Conservation (phyloP, 2,797 vertebrate genomes). For the Melanotaenia boesemani region DNA sequence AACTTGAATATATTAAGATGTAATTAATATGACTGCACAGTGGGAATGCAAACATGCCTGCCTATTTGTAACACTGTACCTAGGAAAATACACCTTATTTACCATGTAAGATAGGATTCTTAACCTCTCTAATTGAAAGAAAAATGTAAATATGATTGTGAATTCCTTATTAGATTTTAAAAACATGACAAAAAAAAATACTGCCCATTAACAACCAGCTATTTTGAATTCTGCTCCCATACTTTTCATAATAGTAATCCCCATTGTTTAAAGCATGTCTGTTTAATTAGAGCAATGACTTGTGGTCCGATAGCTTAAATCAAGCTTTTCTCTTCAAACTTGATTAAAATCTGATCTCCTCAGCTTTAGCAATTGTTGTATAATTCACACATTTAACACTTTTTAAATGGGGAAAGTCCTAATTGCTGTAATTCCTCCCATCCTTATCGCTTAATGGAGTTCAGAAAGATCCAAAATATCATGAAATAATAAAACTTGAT, state of each 20-base stretch:
- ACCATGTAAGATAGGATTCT: slow-evolving; percentile 55
- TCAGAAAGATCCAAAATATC: slow-evolving; percentile 26
- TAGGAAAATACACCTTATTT: slow-evolving; percentile 26
- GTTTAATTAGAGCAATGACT: slow-evolving; percentile 1
- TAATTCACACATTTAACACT: slow-evolving; percentile 30
- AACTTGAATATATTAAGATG: slow-evolving; percentile 54
- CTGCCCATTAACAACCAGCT: not conserved
- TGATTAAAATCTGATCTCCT: slow-evolving; percentile 9
- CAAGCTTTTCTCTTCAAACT: slow-evolving; percentile 29
- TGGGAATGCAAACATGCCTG: slow-evolving; percentile 36
- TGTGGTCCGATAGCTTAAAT: slow-evolving; percentile 9
- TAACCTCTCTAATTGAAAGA: slow-evolving; percentile 7
- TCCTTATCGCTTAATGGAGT: slow-evolving; percentile 32
- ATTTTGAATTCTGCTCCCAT: not conserved
- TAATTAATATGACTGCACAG: slow-evolving; percentile 38
- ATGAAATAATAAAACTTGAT: slow-evolving; percentile 59
- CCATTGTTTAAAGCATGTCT: slow-evolving; percentile 31
- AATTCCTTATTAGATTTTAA: slow-evolving; percentile 20
- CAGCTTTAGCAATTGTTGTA: not conserved
- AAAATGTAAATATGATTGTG: slow-evolving; percentile 44
- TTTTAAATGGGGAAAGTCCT: slow-evolving; percentile 34
- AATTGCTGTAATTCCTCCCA: not conserved
- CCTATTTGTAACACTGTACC: slow-evolving; percentile 53
- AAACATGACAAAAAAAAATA: slow-evolving; percentile 6
- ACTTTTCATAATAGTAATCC: not conserved